phyloP scores from a whole-genome alignment of 2,797 vertebrate genomes.

The Botia kubotai region DNA sequence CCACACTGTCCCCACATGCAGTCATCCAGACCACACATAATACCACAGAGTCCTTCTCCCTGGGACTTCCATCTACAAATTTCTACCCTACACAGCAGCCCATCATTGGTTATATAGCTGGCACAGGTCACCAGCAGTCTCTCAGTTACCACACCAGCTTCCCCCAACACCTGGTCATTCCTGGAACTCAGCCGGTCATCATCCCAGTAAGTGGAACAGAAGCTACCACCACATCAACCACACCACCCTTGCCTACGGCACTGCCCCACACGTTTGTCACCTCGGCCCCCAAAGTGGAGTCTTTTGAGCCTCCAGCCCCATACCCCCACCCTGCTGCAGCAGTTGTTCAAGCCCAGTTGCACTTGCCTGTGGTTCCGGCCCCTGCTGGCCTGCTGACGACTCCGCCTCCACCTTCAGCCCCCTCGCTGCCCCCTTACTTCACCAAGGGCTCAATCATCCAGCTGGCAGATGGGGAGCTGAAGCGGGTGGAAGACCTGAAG shows the following conservation, averaged over 20 bases:
- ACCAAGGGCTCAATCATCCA: constrained; percentile 99
- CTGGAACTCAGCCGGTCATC: constrained; percentile 90
- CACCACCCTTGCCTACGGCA: constrained; percentile 83
- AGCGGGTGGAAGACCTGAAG: constrained; percentile 96
- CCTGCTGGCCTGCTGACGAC: constrained; percentile 69
- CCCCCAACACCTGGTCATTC: constrained; percentile 94
- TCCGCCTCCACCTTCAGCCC: constrained; percentile 78
- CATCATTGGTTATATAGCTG: constrained; percentile 92
- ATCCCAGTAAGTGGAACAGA: constrained; percentile 90
- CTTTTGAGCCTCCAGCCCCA: constrained; percentile 77
- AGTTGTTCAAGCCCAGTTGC: constrained; percentile 92
- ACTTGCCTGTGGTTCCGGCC: constrained; percentile 86
- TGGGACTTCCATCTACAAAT: constrained; percentile 85
- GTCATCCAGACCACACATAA: constrained; percentile 95
- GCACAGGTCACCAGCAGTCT: constrained; percentile 80
- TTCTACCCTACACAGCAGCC: constrained; percentile 89
- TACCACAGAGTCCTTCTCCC: constrained; percentile 86
- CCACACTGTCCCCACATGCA: constrained; percentile 87
- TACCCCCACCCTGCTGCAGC: constrained; percentile 75
- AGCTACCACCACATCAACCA: constrained; percentile 72
- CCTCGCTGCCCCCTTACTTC: constrained; percentile 94
- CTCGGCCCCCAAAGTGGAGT: constrained; percentile 88
- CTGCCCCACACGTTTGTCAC: constrained; percentile 90
- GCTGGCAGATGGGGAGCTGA: constrained; percentile 95
- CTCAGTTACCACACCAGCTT: constrained; percentile 87